phyloP scores from a whole-genome alignment of 2,888 invertebrate species.

The Lingula anatina region DNA sequence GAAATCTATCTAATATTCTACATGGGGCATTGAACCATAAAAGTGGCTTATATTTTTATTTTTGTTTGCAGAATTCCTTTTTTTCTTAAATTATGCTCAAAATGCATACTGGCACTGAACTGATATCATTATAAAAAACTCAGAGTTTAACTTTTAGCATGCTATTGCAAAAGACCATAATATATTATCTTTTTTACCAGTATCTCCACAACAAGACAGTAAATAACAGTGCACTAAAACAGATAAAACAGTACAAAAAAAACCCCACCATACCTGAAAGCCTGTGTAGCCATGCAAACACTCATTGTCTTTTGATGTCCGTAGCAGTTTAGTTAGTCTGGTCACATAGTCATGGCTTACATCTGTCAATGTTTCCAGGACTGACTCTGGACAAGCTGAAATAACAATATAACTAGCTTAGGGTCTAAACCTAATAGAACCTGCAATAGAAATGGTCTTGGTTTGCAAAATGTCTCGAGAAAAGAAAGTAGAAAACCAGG shows the following conservation, averaged over 20 bases:
- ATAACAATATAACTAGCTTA: not conserved
- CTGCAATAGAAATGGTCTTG: too few species aligned
- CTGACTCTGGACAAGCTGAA: constrained; percentile 35
- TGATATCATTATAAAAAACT: too few species aligned
- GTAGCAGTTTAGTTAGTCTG: constrained; percentile 51
- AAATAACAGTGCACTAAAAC: too few species aligned
- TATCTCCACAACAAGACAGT: not conserved
- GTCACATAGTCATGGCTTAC: constrained; percentile 33
- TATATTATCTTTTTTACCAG: not conserved
- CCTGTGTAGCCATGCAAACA: constrained; percentile 46
- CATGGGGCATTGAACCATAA: too few species aligned
- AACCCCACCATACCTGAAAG: constrained; percentile 48
- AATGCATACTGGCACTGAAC: not conserved
- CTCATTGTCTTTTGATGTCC: constrained; percentile 58
- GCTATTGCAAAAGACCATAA: too few species aligned
- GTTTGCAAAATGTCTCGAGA: too few species aligned
- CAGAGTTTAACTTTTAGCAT: too few species aligned
- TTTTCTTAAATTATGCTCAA: not conserved
- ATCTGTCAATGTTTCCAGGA: constrained; percentile 44
- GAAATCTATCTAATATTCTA: not conserved
- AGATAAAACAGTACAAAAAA: too few species aligned
- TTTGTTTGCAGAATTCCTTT: too few species aligned
- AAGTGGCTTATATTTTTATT: too few species aligned
- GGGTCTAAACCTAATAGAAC: too few species aligned
- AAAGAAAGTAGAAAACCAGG: too few species aligned